Evolutionary conservation across 2,888 invertebrate genomes (phyloP), one percentile per base, ranked within the genome.

Genomic region (Euzophera pinguis): DNA sequence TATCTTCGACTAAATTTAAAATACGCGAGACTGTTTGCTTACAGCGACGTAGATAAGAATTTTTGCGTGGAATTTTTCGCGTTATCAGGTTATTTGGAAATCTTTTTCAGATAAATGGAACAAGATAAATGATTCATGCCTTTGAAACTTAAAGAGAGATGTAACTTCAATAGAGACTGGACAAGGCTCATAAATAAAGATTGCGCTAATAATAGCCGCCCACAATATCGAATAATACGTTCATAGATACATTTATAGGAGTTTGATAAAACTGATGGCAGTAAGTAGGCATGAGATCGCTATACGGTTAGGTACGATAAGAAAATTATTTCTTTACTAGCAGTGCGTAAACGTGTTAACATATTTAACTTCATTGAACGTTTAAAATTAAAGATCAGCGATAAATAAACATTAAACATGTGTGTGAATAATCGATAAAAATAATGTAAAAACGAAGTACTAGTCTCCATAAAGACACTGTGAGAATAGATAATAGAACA

Each of bases 171-270:
- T 51, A 16, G 39, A 27, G 13, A 29, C 29, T 50, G 39, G 29
- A 50, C 29, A n/a, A 5, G 14, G 49, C 35, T 54, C 50, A 48
- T 55, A 50, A 55, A 53, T 51, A 56, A 47, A 54, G 54, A 56
- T 56, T 49, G 49, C 41, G 52, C 47, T 55, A 47, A 47, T 51
- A 57, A 53, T 51, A 55, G 43, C 53, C 41, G 45, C 42, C 27
- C 37, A 29, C 55, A 42, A 32, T 27, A 38, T 50, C 34, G 22
- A 52, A 47, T 50, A 42, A 52, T 42, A 50, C 53, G 53, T 54
- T 59, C 52, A 56, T 52, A 53, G 52, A 54, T 58, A 56, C 49
- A 47, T 43, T 3, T 41, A 39, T 2, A 48, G 12, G 32, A 10
- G 14, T 32, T 32, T 14, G 45, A 14, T 43, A 42, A 27, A 42